Base-by-base conservation (phyloP, 2,797 vertebrate species). In the Enoplosus armatus region DNA sequence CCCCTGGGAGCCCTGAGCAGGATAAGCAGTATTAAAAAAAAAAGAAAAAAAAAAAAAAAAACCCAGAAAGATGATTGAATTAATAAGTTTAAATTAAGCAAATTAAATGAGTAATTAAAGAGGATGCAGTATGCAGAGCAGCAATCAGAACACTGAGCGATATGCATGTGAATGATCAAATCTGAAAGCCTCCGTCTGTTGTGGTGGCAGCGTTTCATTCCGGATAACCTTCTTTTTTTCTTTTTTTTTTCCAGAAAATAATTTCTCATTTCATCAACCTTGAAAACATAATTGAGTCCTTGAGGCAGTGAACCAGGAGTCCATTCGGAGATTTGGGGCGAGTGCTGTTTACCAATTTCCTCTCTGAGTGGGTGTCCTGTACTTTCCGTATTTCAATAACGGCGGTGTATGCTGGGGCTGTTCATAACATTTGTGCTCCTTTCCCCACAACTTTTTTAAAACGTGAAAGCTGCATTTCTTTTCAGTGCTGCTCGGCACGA, bases 261-360 rank as follows among this genome's bases (percentile, higher is more conserved):
- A 16, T 62, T 62, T 72, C 2, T 75, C 77, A 84, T 78, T 70
- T 64, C 66, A 71, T 71, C 60, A 84, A 81, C 84, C 84, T 86
- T 88, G 84, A 78, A 75, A 81, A 68, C 33, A 81, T 80, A 80
- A 86, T 82, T 83, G 68, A 74, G 45, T 85, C 75, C 65, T 79
- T 79, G 72, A 83, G 68, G 74, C 50, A 2, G 35, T 63, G 47
- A 58, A 61, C 47, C 43, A 66, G 26, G 45, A 76, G 64, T 62
- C 74, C 61, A 60, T 82, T 82, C 12, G 24, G 68, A 59, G 59
- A 75, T 68, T 63, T 75, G 26, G 26, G 72, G 65, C n/a, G 37
- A 77, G 43, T 33, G 64, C 69, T 84, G 50, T 82, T 82, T 71
- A 82, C 66, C 61, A 78, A 68, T 82, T 64, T 72, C 54, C 58